Conservation (phyloP, 1,140 invertebrate genomes). For the Drosophila tropicalis region DNA sequence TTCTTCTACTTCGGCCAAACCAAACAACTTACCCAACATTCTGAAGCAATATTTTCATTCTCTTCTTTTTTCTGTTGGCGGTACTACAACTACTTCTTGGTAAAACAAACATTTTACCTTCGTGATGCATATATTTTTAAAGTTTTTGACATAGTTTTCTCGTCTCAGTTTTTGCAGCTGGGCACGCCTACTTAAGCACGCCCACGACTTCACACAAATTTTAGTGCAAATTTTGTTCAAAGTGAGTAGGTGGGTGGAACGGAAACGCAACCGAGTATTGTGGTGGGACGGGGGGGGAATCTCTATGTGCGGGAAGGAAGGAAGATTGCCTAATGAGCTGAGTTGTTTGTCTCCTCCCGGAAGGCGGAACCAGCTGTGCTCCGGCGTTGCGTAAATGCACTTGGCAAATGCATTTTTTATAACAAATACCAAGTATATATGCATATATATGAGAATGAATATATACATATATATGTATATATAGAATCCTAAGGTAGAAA, state of each 20-base stretch:
- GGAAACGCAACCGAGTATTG: no score
- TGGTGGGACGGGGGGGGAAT: no score
- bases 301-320: conserved; percentile 1
- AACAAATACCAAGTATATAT: conserved; percentile 12
- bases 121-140: conserved; percentile 70
- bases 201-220: conserved; percentile 39
- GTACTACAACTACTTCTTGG: conserved; percentile 27
- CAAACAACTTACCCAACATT: conserved; percentile 39
- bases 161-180: conserved; percentile 39
- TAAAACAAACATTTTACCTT: conserved; percentile 66
- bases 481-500: background rate
- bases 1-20: conserved; percentile 60
- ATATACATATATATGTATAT: background rate
- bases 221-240: conserved; percentile 51
- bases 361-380: conserved; percentile 27
- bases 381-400: conserved; percentile 37
- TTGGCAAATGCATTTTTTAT: conserved; percentile 54
- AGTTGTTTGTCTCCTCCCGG: conserved; percentile 8
- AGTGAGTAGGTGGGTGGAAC: conserved; percentile 22
- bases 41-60: conserved; percentile 7
- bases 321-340: conserved; percentile 68
- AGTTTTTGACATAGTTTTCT: conserved; percentile 80
- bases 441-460: background rate
- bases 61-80: no score
- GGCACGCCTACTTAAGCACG: conserved; percentile 70